Conservation (phyloP, 2,113 vertebrate species). For the Hylia prasina region DNA sequence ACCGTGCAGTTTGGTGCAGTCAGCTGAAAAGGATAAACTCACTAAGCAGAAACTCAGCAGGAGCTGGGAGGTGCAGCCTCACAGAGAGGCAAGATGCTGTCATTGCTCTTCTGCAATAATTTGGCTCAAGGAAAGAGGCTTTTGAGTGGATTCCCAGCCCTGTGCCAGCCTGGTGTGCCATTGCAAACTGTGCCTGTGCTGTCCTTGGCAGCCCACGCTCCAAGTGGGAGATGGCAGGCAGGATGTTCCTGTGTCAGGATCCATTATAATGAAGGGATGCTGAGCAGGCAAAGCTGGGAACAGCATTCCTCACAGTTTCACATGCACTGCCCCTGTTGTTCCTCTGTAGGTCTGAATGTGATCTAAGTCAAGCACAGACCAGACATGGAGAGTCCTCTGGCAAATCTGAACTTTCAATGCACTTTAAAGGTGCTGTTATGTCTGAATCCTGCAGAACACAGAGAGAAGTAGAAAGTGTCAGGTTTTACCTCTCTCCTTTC, state of each 20-base stretch:
- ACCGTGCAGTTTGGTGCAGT: neutral
- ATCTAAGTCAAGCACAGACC: neutral
- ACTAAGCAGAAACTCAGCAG: neutral
- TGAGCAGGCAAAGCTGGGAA: neutral
- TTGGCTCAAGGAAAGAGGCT: neutral
- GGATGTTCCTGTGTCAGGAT: constrained; percentile 15
- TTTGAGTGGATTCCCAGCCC: neutral
- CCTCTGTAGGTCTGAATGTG: neutral
- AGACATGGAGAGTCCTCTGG: neutral
- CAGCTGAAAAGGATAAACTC: neutral
- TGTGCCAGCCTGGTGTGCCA: neutral
- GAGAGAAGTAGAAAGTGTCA: neutral
- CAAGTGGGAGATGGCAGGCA: neutral
- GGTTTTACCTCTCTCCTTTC: neutral
- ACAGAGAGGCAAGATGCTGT: neutral
- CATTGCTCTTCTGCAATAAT: neutral
- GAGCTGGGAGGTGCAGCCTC: neutral
- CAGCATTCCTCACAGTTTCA: neutral
- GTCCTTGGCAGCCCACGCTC: neutral
- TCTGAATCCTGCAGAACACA: neutral
- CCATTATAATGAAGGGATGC: neutral
- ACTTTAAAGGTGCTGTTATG: neutral
- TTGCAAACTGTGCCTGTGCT: neutral
- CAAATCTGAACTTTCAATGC: neutral
- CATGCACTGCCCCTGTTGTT: neutral